A percentile compares a stretch with the other conserved stretches of the same genome.
phyloP scores from a whole-genome alignment of 2,113 vertebrate species.

The Serinus canaria region DNA sequence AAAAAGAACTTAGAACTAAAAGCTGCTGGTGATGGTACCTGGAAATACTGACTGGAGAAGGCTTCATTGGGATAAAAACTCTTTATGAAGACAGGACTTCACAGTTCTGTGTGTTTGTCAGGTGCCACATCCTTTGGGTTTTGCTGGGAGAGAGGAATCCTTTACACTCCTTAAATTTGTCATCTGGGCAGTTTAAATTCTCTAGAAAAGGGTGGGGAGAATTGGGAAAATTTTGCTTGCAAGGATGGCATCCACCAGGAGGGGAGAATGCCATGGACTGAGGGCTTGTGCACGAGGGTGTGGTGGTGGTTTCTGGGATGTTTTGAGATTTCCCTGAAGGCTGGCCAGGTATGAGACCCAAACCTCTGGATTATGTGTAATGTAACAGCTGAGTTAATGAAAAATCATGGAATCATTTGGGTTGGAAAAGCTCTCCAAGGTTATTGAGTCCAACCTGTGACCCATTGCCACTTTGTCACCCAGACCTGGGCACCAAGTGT shows the following conservation, averaged over 20 bases:
- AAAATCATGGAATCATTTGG: neutral
- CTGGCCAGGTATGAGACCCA: neutral
- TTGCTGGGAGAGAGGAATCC: neutral
- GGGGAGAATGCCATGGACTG: neutral
- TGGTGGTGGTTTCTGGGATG: neutral
- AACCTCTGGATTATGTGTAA: neutral
- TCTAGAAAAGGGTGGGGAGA: neutral
- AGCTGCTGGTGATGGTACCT: neutral
- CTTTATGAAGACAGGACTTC: neutral
- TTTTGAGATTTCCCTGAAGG: neutral
- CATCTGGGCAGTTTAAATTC: neutral
- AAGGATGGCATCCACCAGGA: neutral
- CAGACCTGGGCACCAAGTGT: neutral
- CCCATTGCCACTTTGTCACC: neutral
- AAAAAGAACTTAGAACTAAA: neutral
- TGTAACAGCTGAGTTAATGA: neutral
- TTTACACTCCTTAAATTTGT: neutral
- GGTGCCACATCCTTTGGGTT: neutral
- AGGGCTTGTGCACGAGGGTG: accelerated
- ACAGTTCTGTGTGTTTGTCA: neutral
- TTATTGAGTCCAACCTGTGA: too few species aligned
- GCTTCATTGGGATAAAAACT: neutral
- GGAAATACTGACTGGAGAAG: neutral
- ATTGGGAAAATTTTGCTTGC: neutral
- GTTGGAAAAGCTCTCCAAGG: neutral